phyloP scores from a whole-genome alignment of 2,797 vertebrate species.

The Adelosebastes latens region DNA sequence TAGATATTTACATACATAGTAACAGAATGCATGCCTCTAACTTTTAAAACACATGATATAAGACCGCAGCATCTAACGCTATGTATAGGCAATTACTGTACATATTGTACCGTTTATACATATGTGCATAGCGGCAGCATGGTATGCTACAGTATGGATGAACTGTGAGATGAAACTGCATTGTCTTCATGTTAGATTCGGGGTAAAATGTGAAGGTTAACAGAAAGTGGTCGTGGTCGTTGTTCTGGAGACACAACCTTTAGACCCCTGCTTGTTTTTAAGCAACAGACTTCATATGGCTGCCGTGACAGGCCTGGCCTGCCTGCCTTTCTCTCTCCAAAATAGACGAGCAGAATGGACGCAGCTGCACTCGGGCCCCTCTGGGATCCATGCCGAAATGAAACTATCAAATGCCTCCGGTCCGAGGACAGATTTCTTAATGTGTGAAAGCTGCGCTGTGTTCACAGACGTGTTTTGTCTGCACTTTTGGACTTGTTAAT shows the following conservation, averaged over 20 bases:
- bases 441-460: conserved; percentile 77
- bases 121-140: background rate
- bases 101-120: background rate
- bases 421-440: conserved; percentile 81
- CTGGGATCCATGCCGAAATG: conserved; percentile 75
- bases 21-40: background rate
- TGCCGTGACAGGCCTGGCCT: conserved; percentile 54
- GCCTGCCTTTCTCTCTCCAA: conserved; percentile 64
- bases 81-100: background rate
- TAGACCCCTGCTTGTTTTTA: conserved; percentile 57
- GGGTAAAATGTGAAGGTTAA: conserved; percentile 37
- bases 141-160: background rate
- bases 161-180: background rate
- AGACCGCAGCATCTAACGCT: background rate
- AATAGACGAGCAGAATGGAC: conserved; percentile 75
- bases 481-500: conserved; percentile 63
- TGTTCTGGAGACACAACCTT: conserved; percentile 52
- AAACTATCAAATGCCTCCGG: conserved; percentile 79
- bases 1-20: too few relatives aligned
- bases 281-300: conserved; percentile 62
- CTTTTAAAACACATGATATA: background rate
- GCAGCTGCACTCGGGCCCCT: conserved; percentile 78
- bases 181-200: conserved; percentile 8
- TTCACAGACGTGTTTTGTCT: conserved; percentile 82
- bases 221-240: conserved; percentile 31